Conservation (phyloP, 2,797 vertebrate genomes). For the Centroberyx gerrardi region DNA sequence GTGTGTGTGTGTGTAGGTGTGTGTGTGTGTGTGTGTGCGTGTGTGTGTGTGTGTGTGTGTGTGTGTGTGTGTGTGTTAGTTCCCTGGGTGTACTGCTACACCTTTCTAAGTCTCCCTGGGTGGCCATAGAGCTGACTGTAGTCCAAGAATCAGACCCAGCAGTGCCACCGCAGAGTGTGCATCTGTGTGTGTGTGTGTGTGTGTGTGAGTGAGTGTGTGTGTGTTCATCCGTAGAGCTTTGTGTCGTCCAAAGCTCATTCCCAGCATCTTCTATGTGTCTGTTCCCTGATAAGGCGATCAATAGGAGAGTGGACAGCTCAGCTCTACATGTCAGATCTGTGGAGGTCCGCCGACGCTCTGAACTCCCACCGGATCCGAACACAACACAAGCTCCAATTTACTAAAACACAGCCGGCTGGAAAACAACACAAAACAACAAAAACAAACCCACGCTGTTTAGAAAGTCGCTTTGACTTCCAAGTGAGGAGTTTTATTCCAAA, state of each 20-base stretch:
- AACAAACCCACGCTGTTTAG: neutral
- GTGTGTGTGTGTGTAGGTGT: constrained; percentile 31
- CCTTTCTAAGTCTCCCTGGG: constrained; percentile 59
- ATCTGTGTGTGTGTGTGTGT: constrained; percentile 27
- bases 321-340: constrained; percentile 49
- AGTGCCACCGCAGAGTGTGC: constrained; percentile 34
- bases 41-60: neutral
- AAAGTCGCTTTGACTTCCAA: constrained; percentile 22
- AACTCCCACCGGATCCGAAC: constrained; percentile 48
- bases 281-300: constrained; percentile 70
- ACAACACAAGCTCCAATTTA: constrained; percentile 50
- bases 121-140: constrained; percentile 63
- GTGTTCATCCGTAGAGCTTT: too few species aligned
- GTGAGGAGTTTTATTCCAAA: constrained; percentile 22
- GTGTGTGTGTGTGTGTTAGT: neutral
- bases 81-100: constrained; percentile 37
- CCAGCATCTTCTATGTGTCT: constrained; percentile 55
- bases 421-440: too few species aligned
- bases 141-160: constrained; percentile 65
- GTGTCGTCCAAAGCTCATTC: constrained; percentile 44
- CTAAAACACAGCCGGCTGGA: neutral
- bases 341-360: constrained; percentile 26
- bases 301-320: constrained; percentile 65
- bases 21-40: constrained; percentile 1
- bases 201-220: constrained; percentile 2